Evolutionary conservation across 2,888 invertebrate genomes (phyloP).

Genomic region (Tenthredo notha): DNA sequence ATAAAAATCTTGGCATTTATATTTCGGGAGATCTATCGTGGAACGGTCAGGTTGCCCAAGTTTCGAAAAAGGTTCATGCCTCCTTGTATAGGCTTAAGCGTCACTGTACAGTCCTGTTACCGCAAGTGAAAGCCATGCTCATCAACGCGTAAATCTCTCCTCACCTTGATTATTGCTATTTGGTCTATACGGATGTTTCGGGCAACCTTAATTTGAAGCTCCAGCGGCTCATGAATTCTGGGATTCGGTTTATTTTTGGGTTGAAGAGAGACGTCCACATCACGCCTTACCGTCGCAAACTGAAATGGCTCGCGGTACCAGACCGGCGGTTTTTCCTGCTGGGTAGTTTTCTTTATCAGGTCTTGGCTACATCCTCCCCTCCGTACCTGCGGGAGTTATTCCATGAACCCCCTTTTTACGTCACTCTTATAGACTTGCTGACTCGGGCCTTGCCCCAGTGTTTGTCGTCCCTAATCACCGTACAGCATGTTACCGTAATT

Average conservation of each 20-base stretch:
- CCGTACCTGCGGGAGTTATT: conserved; percentile 23
- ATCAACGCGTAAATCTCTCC: too few relatives aligned
- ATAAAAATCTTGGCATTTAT: too few relatives aligned
- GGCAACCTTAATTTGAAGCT: neutral
- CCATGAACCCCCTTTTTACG: neutral
- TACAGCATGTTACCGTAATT: conserved; percentile 15
- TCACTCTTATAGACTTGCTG: neutral
- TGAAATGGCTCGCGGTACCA: neutral
- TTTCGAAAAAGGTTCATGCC: too few relatives aligned
- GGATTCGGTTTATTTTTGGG: neutral
- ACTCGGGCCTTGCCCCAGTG: neutral
- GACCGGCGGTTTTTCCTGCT: neutral
- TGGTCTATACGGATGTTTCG: neutral
- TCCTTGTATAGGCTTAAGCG: too few relatives aligned
- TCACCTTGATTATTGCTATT: too few relatives aligned
- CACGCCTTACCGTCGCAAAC: neutral
- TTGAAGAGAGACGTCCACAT: neutral
- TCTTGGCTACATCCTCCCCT: neutral
- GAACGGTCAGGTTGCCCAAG: too few relatives aligned
- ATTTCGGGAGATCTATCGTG: too few relatives aligned
- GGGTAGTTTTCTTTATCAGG: neutral
- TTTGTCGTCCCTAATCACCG: conserved; percentile 26
- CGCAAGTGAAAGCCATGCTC: too few relatives aligned
- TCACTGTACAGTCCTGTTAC: too few relatives aligned
- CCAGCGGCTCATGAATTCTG: neutral